phyloP scores from a whole-genome alignment of 2,113 vertebrate species.

The Peucedramus taeniatus region DNA sequence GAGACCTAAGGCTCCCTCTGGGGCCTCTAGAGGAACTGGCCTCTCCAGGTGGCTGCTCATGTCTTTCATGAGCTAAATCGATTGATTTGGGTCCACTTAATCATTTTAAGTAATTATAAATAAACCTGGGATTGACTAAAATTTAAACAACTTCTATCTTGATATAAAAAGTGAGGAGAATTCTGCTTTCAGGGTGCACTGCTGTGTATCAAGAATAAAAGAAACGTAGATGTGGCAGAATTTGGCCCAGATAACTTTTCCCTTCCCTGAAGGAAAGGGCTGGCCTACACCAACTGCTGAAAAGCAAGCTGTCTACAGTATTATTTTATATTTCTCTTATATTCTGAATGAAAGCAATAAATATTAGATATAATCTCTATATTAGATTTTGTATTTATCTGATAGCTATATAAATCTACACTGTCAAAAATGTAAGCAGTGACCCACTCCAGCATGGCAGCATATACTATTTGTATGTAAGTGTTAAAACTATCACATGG shows the following conservation, averaged over 20 bases:
- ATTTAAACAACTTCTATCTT: not conserved
- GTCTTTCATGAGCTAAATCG: not conserved
- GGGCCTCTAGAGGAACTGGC: not conserved
- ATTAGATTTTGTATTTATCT: conserved; percentile 47
- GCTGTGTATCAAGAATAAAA: not conserved
- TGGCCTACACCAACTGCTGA: not conserved
- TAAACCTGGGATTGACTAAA: not conserved
- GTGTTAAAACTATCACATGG: not conserved
- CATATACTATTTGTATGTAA: not conserved
- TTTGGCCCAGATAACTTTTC: not conserved
- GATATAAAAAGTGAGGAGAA: not conserved
- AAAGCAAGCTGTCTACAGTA: conserved; percentile 16
- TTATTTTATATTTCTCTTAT: conserved; percentile 7
- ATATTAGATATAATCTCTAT: conserved; percentile 64
- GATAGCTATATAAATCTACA: conserved; percentile 55
- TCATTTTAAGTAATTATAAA: not conserved
- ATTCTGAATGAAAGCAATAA: conserved; percentile 56
- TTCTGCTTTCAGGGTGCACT: not conserved
- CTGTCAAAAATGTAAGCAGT: conserved; percentile 46
- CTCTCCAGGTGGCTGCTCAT: not conserved
- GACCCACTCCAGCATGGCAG: conserved; percentile 25
- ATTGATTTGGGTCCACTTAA: not conserved
- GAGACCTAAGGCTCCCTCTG: not conserved
- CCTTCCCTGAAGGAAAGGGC: not conserved
- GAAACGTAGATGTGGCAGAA: not conserved